phyloP scores from a whole-genome alignment of 1,140 invertebrate genomes.

The Euura saliciscinereae region DNA sequence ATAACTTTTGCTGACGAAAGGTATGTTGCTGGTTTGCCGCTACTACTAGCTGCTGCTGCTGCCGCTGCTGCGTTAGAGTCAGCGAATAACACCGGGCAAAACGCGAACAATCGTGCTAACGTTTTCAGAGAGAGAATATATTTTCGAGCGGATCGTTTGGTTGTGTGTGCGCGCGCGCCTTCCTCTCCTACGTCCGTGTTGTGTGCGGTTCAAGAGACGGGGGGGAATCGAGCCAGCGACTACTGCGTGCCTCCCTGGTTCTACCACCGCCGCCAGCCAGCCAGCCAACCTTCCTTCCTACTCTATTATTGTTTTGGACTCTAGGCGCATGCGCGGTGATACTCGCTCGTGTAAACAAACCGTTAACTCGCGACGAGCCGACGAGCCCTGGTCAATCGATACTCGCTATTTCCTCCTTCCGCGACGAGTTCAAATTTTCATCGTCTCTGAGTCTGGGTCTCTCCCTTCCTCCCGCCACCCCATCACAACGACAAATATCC shows the following conservation, averaged over 20 bases:
- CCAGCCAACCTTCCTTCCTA: conserved; percentile 52
- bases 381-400: conserved; percentile 48
- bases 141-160: background rate
- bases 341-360: conserved; percentile 57
- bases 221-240: conserved; percentile 17
- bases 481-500: background rate
- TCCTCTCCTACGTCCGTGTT: background rate
- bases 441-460: background rate
- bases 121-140: too few relatives aligned
- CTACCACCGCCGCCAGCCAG: background rate
- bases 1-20: background rate
- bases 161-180: background rate
- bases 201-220: background rate
- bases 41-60: conserved; percentile 43
- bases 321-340: conserved; percentile 49
- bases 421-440: conserved; percentile 23
- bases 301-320: conserved; percentile 59
- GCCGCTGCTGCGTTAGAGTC: too few relatives aligned
- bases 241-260: background rate
- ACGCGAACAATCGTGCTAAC: too few relatives aligned
- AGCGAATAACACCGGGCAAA: too few relatives aligned
- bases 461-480: background rate
- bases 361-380: conserved; percentile 52
- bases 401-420: conserved; percentile 26
- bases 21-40: conserved; percentile 19